Conservation (phyloP, 2,888 invertebrate species). For the Himalopsyche kuldschensis region DNA sequence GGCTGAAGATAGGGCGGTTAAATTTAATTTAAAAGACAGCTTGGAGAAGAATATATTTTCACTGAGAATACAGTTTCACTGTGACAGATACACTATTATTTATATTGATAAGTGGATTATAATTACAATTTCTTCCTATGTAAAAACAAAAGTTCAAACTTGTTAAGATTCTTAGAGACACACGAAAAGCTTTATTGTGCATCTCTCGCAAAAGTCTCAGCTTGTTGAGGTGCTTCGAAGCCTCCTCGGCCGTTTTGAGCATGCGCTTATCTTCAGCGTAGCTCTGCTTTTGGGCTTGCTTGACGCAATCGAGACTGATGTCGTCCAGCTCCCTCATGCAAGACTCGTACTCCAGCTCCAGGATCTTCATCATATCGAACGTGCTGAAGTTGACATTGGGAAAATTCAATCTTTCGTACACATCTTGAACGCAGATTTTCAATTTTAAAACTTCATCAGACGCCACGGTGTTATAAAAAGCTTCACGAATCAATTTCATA, state of each 20-base stretch:
- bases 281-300: constrained; percentile 55
- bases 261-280: constrained; percentile 56
- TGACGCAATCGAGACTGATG: constrained; percentile 58
- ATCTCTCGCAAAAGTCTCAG: constrained; percentile 45
- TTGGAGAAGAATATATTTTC: too few species aligned
- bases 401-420: constrained; percentile 62
- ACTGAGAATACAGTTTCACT: too few species aligned
- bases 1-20: too few species aligned
- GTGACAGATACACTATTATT: too few species aligned
- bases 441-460: constrained; percentile 61
- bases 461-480: constrained; percentile 61
- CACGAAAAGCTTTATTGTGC: not conserved
- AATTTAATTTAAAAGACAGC: too few species aligned
- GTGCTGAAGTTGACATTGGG: constrained; percentile 62
- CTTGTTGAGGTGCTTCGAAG: constrained; percentile 60
- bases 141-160: too few species aligned
- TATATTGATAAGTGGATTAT: too few species aligned
- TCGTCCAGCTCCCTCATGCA: constrained; percentile 59
- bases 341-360: constrained; percentile 61
- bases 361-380: constrained; percentile 59
- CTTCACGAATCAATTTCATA: constrained; percentile 57
- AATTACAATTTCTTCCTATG: too few species aligned
- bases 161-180: too few species aligned
- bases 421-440: constrained; percentile 63
- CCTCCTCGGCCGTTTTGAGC: constrained; percentile 58